Conservation (phyloP, 2,888 invertebrate species). For the Drosophila suboccidentalis region DNA sequence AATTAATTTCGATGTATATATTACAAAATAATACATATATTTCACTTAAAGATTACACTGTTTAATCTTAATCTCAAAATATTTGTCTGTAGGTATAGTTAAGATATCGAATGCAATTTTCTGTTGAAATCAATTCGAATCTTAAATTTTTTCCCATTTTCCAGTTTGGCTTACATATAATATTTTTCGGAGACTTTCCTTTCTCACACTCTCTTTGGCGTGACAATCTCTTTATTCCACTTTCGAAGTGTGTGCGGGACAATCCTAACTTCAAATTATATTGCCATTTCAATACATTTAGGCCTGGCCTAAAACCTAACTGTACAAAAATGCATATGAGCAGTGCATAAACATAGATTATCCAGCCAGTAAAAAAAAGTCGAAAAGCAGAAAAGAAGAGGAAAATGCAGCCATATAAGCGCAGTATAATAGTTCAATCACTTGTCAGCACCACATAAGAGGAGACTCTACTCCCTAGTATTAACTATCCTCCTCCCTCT, state of each 20-base stretch:
- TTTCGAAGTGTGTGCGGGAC: conserved; percentile 13
- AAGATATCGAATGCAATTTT: background rate
- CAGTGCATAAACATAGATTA: conserved; percentile 59
- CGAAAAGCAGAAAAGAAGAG: background rate
- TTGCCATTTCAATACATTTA: conserved; percentile 31
- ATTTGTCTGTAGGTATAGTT: no score
- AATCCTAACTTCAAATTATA: conserved; percentile 40
- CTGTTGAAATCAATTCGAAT: background rate
- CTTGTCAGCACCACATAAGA: conserved; percentile 68
- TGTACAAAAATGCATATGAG: conserved; percentile 73
- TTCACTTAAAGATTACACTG: no score
- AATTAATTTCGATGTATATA: no score
- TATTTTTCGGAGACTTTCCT: conserved; percentile 17
- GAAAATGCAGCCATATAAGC: conserved; percentile 52
- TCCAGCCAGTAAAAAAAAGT: conserved; percentile 9
- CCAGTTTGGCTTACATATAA: background rate
- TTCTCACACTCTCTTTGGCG: conserved; percentile 36
- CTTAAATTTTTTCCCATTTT: background rate
- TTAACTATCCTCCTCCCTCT: background rate
- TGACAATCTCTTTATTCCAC: conserved; percentile 12
- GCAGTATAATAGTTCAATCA: conserved; percentile 76
- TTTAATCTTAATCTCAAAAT: no score
- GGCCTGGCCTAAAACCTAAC: conserved; percentile 51
- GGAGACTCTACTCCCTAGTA: conserved; percentile 6
- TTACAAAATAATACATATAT: no score